A percentile compares a stretch with the other conserved stretches of the same genome.
These are phyloP conservation scores for Eclectus roratus DNA, from an alignment of 2,113 vertebrate genomes.

Conservation along the genomic window DNA sequence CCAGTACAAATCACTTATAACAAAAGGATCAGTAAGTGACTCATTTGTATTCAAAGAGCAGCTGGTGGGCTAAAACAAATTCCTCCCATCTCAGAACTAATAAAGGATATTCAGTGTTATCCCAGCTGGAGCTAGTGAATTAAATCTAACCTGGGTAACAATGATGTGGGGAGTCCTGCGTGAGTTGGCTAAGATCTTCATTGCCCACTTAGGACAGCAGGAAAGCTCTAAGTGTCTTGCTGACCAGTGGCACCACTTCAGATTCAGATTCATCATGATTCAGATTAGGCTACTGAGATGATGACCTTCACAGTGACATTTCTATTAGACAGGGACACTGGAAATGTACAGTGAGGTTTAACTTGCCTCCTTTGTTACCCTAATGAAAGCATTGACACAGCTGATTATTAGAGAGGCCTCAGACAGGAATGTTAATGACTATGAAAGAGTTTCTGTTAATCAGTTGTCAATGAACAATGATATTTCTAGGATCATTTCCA, in stretches of 20 bases:
- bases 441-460: neutral
- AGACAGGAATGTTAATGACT: neutral
- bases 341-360: neutral
- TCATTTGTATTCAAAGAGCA: neutral
- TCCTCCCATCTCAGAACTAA: neutral
- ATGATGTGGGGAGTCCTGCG: neutral
- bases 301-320: neutral
- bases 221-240: neutral
- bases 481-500: neutral
- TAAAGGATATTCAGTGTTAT: neutral
- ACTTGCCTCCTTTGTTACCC: neutral
- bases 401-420: neutral
- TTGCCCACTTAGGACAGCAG: neutral
- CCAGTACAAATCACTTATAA: neutral
- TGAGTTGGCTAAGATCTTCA: neutral
- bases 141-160: neutral
- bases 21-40: too few species aligned
- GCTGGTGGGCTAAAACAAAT: neutral
- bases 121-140: neutral
- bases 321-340: neutral
- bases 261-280: neutral
- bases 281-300: neutral
- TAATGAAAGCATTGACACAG: neutral
- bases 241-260: neutral
- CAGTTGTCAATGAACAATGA: neutral